These are phyloP conservation scores for Phyto melanocephala DNA, from an alignment of 2,888 invertebrate species.

Conservation along the genomic window DNA sequence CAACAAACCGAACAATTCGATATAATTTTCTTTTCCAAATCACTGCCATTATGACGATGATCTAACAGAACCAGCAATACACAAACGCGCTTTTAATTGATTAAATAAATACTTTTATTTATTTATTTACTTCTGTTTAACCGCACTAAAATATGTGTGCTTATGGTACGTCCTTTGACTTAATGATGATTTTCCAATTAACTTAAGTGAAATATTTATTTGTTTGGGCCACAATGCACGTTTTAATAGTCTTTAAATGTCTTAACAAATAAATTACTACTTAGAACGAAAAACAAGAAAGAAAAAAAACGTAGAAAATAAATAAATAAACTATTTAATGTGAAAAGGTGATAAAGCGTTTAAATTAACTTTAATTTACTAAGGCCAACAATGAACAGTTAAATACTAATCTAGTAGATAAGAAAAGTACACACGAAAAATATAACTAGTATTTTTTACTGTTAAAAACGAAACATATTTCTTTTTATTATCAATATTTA, in stretches of 20 bases:
- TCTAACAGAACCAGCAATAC: not conserved
- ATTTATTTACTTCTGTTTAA: not conserved
- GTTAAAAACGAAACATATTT: no score
- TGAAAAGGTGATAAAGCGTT: conserved; percentile 2
- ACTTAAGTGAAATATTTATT: conserved; percentile 35
- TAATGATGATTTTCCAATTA: conserved; percentile 29
- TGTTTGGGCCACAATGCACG: not conserved
- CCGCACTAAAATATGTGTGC: not conserved
- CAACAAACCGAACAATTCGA: not conserved
- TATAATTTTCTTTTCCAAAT: conserved; percentile 35
- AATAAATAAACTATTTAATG: conserved; percentile 10
- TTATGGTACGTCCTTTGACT: not conserved
- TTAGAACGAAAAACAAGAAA: not conserved
- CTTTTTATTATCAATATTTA: no score
- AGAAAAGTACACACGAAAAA: no score
- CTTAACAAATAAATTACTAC: conserved; percentile 38
- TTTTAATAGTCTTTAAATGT: conserved; percentile 25
- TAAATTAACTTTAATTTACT: conserved; percentile 14
- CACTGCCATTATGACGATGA: not conserved
- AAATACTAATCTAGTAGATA: no score
- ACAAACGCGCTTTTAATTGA: not conserved
- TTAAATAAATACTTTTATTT: not conserved
- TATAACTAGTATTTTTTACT: no score
- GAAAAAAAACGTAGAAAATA: conserved; percentile 5
- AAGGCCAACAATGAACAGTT: no score